These are phyloP conservation scores for Tetranychus urticae DNA, from an alignment of 1,140 invertebrate species.

Conservation along the genomic window DNA sequence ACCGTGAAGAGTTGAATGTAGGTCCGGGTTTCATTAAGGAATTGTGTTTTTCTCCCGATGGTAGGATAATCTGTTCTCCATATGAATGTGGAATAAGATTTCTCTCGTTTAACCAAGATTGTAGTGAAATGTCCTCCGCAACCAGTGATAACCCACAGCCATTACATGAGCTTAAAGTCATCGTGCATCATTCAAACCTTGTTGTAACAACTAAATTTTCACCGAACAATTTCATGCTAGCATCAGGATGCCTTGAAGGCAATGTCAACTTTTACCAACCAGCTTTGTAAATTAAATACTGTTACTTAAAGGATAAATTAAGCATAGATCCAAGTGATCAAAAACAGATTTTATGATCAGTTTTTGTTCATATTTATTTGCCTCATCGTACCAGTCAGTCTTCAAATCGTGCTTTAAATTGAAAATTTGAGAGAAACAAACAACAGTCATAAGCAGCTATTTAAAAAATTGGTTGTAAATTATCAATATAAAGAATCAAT, in stretches of 20 bases:
- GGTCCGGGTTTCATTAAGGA: constrained; percentile 57
- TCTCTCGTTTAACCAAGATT: constrained; percentile 47
- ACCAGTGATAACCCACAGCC: constrained; percentile 24
- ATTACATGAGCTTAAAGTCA: constrained; percentile 37
- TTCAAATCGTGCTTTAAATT: too few species aligned
- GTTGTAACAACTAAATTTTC: constrained; percentile 80
- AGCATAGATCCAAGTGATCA: too few species aligned
- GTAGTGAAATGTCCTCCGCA: constrained; percentile 48
- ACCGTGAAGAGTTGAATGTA: constrained; percentile 58
- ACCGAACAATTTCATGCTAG: constrained; percentile 52
- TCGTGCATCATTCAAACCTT: constrained; percentile 46
- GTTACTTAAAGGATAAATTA: too few species aligned
- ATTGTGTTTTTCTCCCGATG: constrained; percentile 64
- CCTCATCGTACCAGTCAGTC: too few species aligned
- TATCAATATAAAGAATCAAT: too few species aligned
- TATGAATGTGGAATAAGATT: constrained; percentile 58
- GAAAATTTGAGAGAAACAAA: too few species aligned
- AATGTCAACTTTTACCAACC: constrained; percentile 74
- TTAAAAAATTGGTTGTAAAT: too few species aligned
- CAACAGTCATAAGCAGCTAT: too few species aligned
- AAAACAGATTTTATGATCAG: too few species aligned
- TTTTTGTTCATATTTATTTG: too few species aligned
- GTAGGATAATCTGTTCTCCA: constrained; percentile 63
- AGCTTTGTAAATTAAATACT: constrained; percentile 23
- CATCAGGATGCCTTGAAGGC: constrained; percentile 63